Evolutionary conservation across 2,797 vertebrate genomes (phyloP).

Genomic region (Balearica regulorum): DNA sequence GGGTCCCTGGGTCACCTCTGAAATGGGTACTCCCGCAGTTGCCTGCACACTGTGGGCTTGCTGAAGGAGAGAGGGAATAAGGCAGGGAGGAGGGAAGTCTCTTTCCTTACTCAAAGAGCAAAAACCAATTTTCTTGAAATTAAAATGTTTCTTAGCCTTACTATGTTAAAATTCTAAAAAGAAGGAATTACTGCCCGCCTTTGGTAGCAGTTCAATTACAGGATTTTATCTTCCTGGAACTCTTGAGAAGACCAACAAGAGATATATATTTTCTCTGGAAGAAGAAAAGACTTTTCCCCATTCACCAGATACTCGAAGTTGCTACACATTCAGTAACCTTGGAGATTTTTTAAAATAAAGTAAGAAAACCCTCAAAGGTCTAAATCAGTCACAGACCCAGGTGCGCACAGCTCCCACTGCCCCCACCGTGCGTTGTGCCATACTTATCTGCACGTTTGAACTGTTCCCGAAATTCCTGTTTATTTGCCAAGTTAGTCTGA

Average conservation of each 20-base stretch:
- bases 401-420: not conserved
- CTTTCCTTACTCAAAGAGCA: not conserved
- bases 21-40: not conserved
- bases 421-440: accelerated
- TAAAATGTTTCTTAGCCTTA: not conserved
- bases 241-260: not conserved
- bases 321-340: not conserved
- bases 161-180: not conserved
- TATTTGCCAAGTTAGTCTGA: not conserved
- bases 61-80: not conserved
- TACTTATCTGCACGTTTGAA: not conserved
- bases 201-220: not conserved
- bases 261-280: not conserved
- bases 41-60: not conserved
- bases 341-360: not conserved
- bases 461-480: not conserved
- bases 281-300: not conserved
- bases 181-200: not conserved
- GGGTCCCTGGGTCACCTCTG: not conserved
- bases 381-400: not conserved
- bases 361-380: not conserved
- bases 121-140: not conserved
- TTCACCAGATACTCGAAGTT: not conserved
- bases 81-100: not conserved
- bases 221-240: not conserved